phyloP scores from a whole-genome alignment of 1,140 invertebrate species.

The Nasonia giraulti region DNA sequence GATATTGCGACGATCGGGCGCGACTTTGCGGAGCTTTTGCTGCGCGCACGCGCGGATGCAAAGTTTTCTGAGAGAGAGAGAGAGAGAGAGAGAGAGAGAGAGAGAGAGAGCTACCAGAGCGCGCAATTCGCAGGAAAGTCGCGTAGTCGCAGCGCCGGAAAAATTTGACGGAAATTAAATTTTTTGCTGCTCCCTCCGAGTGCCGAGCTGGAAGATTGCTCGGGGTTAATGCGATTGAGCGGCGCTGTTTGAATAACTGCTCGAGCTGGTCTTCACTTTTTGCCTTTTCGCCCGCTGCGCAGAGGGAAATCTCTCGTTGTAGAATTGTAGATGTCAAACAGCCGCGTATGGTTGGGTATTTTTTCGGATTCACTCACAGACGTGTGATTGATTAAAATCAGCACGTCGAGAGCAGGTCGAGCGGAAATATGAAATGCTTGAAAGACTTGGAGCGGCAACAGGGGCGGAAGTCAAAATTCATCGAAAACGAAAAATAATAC shows the following conservation, averaged over 20 bases:
- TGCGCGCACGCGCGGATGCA: not conserved
- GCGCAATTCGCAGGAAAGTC: not conserved
- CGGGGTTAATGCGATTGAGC: not conserved
- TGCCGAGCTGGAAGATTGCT: constrained; percentile 12
- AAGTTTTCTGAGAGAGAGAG: constrained; percentile 10
- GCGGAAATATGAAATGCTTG: no score
- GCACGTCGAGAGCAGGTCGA: no score
- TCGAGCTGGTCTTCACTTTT: no score
- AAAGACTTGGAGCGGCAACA: no score
- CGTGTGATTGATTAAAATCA: no score
- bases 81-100: no score
- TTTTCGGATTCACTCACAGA: no score
- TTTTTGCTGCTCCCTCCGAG: not conserved
- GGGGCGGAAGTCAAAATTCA: not conserved
- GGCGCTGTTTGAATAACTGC: not conserved
- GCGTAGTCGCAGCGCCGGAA: not conserved
- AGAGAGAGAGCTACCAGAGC: no score
- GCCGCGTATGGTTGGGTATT: no score
- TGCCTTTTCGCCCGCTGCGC: not conserved
- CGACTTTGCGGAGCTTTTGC: not conserved
- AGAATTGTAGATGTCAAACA: not conserved
- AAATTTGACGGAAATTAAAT: constrained; percentile 34
- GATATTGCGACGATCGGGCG: no score
- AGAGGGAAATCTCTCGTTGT: not conserved
- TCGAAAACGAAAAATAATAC: not conserved